Base-by-base conservation (phyloP, 2,888 invertebrate species). In the Drosophila stalkeri region DNA sequence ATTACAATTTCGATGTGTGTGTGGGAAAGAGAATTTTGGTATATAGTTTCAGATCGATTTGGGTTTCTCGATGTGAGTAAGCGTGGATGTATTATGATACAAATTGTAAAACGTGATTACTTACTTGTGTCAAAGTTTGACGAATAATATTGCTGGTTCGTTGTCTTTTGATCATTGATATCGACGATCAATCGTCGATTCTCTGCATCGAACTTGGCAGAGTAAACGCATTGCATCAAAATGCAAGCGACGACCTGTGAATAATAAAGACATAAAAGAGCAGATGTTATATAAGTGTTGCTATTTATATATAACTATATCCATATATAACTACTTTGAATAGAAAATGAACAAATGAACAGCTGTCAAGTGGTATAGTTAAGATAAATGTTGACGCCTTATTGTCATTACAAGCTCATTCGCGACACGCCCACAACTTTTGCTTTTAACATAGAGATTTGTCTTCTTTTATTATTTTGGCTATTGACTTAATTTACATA, bases 101-200 rank as follows among this genome's bases (percentile, higher is more conserved):
- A 68, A 77, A 77, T 75, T 79, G 77, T 66, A 72, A 82, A 88
- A 78, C 66, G 67, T 43, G 47, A 68, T 64, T 88, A 94, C 95
- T 95, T 93, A 96, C 96, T 96, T 81, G 95, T 95, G 87, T 96
- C 95, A 91, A 96, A 95, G 91, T 96, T 96, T 82, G 96, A 96
- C 89, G 96, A 95, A 81, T 96, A 95, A 91, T 96, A 96, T 92
- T 96, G 96, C 63, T 94, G 95, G 92, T 96, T 96, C 87, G 95
- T 95, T 79, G 93, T 92, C 91, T 96, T 96, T 65, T 94, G 94
- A 90, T 96, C 96, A 86, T 95, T 94, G 69, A 96, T 96, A 87
- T 95, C 94, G 27, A 96, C 94, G 65, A 96, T 95, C n/a, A 95
- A 94, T 91, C 96, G 96, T 89, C 95, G 95, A 78, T 93, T 92